Evolutionary conservation across 2,797 vertebrate genomes (phyloP), one percentile per base, ranked within the genome.

Genomic region (Eulemur mongoz): DNA sequence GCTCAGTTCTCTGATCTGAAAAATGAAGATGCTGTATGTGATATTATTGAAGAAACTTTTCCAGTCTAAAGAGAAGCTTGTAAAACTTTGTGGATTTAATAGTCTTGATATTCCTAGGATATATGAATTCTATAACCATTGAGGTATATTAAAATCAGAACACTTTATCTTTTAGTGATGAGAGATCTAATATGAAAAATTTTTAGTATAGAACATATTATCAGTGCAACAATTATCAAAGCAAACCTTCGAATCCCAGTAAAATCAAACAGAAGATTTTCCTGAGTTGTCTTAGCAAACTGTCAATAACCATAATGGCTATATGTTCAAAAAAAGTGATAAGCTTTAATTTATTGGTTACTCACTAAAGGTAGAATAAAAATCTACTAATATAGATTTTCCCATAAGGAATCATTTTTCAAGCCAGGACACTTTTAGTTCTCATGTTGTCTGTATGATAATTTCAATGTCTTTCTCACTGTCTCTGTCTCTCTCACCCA

Each of bases 1-100:
- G 40, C 32, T 92, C 61, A 40, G 25, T 76, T 80, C 54, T 94
- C 72, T 75, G 70, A 85, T 91, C 35, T 90, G 54, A 95, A 94
- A 89, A 93, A 54, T 79, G 32, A 91, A 57, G 40, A 76, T 30
- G 5, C 27, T 65, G 27, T 20, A 45, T 78, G 30, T 52, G 25
- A 65, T 76, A 9, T 27, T 93, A 81, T 63, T 92, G n/a, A 94
- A 88, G 43, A 61, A 35, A 4, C 8, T 84, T 89, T 76, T 52
- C 30, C 82, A 59, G 80, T 89, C 52, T 89, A 67, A 91, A 90
- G 27, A 91, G 22, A 91, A 82, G 30, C 52, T 22, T 82, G 22
- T 91, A 73, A 96, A 95, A 78, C 11, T 12, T 40, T 69, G 65
- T 59, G 4, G 8, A 69, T 75, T 89, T 59, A 78, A 63, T 25